These are phyloP conservation scores for Erpornis zantholeuca DNA, from an alignment of 2,113 vertebrate species.

Conservation along the genomic window DNA sequence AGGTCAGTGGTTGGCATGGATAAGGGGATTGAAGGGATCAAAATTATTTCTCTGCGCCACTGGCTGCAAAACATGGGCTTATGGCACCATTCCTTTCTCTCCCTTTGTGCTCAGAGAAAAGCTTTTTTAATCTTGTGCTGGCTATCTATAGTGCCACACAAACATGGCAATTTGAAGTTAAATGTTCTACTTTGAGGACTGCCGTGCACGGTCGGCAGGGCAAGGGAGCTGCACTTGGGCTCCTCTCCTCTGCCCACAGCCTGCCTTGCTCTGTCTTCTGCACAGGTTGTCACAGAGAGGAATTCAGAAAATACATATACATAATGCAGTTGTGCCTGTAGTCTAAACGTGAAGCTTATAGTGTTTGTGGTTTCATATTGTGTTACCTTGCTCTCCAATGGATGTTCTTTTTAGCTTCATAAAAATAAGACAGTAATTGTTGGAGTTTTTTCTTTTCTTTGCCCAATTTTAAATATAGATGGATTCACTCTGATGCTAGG, in stretches of 20 bases:
- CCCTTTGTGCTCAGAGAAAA: conserved; percentile 42
- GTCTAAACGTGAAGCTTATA: not conserved
- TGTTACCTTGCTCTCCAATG: not conserved
- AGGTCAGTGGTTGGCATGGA: conserved; percentile 51
- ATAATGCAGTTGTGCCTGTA: not conserved
- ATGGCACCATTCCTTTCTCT: conserved; percentile 54
- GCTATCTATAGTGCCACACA: conserved; percentile 42
- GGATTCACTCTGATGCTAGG: not conserved
- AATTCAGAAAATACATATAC: not conserved
- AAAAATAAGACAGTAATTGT: not conserved
- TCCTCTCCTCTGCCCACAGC: not conserved
- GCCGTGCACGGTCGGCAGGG: not conserved
- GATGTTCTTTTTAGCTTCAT: not conserved
- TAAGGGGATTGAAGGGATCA: conserved; percentile 63
- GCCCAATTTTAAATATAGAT: not conserved
- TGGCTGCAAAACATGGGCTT: conserved; percentile 59
- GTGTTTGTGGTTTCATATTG: not conserved
- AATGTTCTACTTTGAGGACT: conserved; percentile 23
- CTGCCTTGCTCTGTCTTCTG: not conserved
- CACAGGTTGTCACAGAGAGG: not conserved
- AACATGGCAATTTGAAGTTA: conserved; percentile 33
- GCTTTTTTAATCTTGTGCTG: conserved; percentile 42
- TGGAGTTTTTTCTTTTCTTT: not conserved
- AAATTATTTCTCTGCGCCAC: conserved; percentile 34
- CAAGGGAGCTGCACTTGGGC: not conserved